Conservation (phyloP, 2,113 vertebrate species). For the Anas platyrhynchos region DNA sequence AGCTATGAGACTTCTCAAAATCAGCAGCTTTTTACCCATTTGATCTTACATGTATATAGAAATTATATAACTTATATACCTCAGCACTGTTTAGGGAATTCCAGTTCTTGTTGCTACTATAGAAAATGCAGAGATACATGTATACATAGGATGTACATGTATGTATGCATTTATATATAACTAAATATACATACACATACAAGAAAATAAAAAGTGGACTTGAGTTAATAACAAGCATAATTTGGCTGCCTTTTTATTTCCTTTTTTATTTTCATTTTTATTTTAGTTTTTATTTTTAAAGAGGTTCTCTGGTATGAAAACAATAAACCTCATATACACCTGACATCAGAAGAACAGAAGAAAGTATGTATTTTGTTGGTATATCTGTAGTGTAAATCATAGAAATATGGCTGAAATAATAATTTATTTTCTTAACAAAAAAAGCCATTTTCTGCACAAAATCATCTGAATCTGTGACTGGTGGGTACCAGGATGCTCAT, state of each 20-base stretch:
- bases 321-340: neutral
- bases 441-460: accelerated
- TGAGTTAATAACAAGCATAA: neutral
- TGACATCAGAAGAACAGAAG: neutral
- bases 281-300: neutral
- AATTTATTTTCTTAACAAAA: neutral
- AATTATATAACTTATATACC: accelerated
- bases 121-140: neutral
- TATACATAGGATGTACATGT: accelerated
- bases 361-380: neutral
- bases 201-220: neutral
- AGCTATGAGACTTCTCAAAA: neutral
- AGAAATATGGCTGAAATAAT: neutral
- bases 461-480: neutral
- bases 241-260: neutral
- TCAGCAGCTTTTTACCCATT: neutral
- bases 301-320: neutral
- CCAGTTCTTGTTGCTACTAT: neutral
- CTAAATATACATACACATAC: neutral
- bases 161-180: neutral
- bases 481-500: neutral
- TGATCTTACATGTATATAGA: neutral
- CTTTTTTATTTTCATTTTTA: neutral
- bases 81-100: neutral
- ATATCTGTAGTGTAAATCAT: neutral